phyloP scores from a whole-genome alignment of 2,888 invertebrate species.

The Poecilobothrus nobilitatus region DNA sequence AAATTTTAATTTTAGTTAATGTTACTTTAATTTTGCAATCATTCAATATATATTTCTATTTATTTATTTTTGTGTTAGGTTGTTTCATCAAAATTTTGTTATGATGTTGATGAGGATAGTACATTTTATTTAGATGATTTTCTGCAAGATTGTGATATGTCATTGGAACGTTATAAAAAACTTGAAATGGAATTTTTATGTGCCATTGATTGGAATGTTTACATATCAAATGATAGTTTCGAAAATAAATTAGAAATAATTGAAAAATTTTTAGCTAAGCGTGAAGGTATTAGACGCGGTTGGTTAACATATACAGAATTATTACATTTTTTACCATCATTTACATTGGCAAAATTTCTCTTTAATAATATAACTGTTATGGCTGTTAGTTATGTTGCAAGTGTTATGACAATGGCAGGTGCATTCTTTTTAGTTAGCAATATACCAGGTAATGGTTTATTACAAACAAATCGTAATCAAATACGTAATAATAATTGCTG shows the following conservation, averaged over 20 bases:
- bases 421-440: constrained; percentile 47
- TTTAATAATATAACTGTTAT: constrained; percentile 37
- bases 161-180: constrained; percentile 63
- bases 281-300: constrained; percentile 62
- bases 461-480: constrained; percentile 23
- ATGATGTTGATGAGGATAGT: constrained; percentile 87
- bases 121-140: constrained; percentile 71
- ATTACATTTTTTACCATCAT: constrained; percentile 44
- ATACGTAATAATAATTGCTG: constrained; percentile 18
- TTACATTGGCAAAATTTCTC: constrained; percentile 38
- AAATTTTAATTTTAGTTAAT: too few relatives aligned
- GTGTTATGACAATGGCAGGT: constrained; percentile 42
- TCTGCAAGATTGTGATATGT: constrained; percentile 76
- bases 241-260: constrained; percentile 60
- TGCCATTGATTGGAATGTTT: constrained; percentile 86
- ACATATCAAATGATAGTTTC: constrained; percentile 67
- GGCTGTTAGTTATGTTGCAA: constrained; percentile 41
- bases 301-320: constrained; percentile 80
- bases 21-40: too few relatives aligned
- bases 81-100: constrained; percentile 92
- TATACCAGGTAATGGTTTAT: constrained; percentile 46
- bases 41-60: background rate
- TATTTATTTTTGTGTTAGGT: constrained; percentile 52
- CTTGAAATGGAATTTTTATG: constrained; percentile 81
- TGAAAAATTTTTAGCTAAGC: constrained; percentile 63